Evolutionary conservation across 2,113 vertebrate genomes (phyloP).

Genomic region (Ifrita kowaldi): DNA sequence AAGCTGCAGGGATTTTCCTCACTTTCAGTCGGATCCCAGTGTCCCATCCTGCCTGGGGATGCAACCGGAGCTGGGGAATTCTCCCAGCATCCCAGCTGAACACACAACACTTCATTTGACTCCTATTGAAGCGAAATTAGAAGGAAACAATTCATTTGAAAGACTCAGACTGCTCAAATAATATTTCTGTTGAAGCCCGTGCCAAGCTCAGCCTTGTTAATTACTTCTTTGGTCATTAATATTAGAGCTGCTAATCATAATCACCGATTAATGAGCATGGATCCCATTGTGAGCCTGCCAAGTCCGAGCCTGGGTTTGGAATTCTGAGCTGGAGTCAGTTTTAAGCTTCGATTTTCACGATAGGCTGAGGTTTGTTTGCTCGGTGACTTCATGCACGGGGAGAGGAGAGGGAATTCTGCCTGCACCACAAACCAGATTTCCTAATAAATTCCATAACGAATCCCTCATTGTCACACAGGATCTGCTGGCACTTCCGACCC

Average conservation of each 20-base stretch:
- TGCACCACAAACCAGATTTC: neutral
- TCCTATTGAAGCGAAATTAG: neutral
- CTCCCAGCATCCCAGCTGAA: neutral
- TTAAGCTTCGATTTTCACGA: neutral
- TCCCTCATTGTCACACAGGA: neutral
- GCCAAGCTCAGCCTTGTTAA: constrained; percentile 41
- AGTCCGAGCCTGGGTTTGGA: constrained; percentile 3
- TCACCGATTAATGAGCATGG: neutral
- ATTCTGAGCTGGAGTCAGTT: constrained; percentile 16
- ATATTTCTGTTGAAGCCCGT: neutral
- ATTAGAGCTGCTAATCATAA: constrained; percentile 43
- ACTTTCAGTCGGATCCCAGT: neutral
- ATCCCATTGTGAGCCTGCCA: constrained; percentile 23
- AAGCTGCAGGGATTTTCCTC: neutral
- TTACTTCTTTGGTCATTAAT: constrained; percentile 39
- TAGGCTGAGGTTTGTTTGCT: neutral
- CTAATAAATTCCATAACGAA: neutral
- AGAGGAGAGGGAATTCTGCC: neutral
- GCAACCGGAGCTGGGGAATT: neutral
- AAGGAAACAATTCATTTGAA: neutral
- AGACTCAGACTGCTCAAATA: neutral
- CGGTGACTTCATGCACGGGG: neutral
- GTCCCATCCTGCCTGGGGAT: fast-evolving
- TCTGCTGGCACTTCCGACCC: neutral
- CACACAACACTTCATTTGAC: neutral